These are phyloP conservation scores for Uropetala carovei DNA, from an alignment of 2,888 invertebrate species.

Conservation along the genomic window DNA sequence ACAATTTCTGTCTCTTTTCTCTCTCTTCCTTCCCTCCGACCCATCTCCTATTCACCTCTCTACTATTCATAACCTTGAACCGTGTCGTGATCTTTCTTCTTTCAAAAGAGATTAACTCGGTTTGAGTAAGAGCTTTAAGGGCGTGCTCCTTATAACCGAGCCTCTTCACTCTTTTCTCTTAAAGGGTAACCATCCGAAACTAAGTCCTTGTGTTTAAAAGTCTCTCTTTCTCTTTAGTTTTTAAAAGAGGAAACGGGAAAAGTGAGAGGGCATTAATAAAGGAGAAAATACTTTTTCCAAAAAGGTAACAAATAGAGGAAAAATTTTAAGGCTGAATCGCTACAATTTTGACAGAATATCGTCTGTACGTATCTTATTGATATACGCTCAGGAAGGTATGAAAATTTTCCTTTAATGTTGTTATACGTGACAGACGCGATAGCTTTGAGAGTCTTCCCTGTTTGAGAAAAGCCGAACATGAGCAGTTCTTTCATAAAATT, in stretches of 20 bases:
- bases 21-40: neutral
- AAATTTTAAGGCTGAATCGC: neutral
- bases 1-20: neutral
- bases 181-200: neutral
- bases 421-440: neutral
- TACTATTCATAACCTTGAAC: slow-evolving; percentile 3
- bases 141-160: neutral
- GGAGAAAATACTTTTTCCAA: neutral
- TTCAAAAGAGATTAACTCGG: slow-evolving; percentile 24
- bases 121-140: neutral
- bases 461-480: neutral
- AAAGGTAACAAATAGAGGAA: neutral
- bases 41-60: neutral
- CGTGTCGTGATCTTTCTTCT: slow-evolving; percentile 29
- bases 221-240: neutral
- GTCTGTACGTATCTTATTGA: neutral
- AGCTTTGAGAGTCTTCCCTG: neutral
- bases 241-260: neutral
- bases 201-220: neutral
- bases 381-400: neutral
- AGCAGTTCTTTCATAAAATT: no score
- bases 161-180: neutral
- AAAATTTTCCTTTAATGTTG: neutral
- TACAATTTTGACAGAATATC: neutral
- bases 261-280: neutral